A percentile compares a stretch with the other conserved stretches of the same genome.
Evolutionary conservation across 2,797 vertebrate species (phyloP).

Genomic region (Pitangus sulphuratus): DNA sequence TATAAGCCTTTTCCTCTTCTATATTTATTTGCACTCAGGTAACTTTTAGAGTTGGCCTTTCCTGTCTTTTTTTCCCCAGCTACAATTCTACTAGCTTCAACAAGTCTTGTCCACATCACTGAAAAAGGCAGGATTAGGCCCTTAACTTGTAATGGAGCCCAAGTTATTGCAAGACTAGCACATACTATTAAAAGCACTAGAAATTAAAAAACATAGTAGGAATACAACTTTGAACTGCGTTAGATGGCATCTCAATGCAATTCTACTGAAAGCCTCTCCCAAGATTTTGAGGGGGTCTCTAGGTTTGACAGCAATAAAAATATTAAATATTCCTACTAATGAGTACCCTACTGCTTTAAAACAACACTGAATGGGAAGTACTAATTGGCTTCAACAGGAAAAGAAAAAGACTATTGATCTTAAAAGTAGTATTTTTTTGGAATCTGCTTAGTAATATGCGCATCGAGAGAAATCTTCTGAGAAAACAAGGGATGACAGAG

Average conservation of each 20-base stretch:
- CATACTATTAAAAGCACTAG: background rate
- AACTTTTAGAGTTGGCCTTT: background rate
- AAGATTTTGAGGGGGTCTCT: background rate
- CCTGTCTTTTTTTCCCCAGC: background rate
- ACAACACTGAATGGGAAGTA: background rate
- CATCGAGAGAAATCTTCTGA: background rate
- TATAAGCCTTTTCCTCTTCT: background rate
- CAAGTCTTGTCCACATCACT: background rate
- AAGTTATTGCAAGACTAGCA: background rate
- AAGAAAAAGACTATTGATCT: background rate
- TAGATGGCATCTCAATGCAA: background rate
- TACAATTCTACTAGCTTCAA: background rate
- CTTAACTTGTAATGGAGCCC: background rate
- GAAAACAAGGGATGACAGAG: background rate
- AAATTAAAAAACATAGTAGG: background rate
- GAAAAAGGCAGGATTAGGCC: background rate
- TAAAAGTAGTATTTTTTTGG: background rate
- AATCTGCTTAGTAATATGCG: background rate
- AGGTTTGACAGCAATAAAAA: background rate
- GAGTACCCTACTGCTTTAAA: background rate
- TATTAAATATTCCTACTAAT: background rate
- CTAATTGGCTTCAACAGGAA: background rate
- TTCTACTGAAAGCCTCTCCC: background rate
- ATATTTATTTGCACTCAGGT: background rate
- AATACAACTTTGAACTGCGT: background rate